Percentiles rank a stretch among this genome's conserved stretches.
These are phyloP conservation scores for Synergus laeviventris DNA, from an alignment of 2,888 invertebrate genomes.

Conservation along the genomic window DNA sequence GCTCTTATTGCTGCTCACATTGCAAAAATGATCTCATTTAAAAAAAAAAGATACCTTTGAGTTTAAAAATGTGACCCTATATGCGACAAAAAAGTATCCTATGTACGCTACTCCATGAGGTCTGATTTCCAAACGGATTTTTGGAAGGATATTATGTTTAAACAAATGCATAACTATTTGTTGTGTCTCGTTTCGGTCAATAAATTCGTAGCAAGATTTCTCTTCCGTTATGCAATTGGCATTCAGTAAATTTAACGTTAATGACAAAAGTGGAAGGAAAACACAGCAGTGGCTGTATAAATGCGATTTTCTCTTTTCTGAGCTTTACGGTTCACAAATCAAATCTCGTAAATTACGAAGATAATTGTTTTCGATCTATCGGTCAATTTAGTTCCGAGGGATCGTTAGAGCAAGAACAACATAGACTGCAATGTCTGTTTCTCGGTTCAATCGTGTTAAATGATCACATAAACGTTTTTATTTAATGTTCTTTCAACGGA, in stretches of 20 bases:
- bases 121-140: background rate
- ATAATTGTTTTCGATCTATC: constrained; percentile 57
- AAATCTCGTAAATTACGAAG: constrained; percentile 53
- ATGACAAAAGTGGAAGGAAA: constrained; percentile 32
- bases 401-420: constrained; percentile 43
- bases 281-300: background rate
- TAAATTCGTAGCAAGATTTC: constrained; percentile 33
- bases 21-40: too few relatives aligned
- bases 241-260: constrained; percentile 25
- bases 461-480: constrained; percentile 20
- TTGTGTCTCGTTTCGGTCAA: background rate
- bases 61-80: too few relatives aligned
- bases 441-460: constrained; percentile 16
- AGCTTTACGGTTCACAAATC: constrained; percentile 48
- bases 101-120: too few relatives aligned
- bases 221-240: constrained; percentile 33
- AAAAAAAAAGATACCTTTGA: too few relatives aligned
- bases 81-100: too few relatives aligned
- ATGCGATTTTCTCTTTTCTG: constrained; percentile 49
- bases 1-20: too few relatives aligned
- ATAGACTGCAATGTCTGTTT: constrained; percentile 20
- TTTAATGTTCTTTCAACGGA: background rate
- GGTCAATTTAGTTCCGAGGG: constrained; percentile 46
- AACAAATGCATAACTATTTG: constrained; percentile 2
- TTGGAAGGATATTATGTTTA: background rate